phyloP scores from a whole-genome alignment of 2,113 vertebrate genomes.

The Raja brachyura region DNA sequence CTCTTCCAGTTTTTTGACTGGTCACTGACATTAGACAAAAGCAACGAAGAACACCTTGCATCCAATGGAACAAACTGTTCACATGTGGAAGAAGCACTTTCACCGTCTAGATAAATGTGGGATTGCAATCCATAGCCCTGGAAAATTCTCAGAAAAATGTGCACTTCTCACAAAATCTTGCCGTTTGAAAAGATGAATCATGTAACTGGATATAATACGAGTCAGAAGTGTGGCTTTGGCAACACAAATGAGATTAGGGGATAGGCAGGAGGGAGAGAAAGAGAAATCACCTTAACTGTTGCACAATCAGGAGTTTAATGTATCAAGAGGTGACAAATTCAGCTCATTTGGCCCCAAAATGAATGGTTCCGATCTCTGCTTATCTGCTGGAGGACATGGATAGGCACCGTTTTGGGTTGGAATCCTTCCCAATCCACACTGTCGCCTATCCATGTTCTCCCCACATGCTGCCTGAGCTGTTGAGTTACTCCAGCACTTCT shows the following conservation, averaged over 20 bases:
- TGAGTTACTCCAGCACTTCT: too few relatives aligned
- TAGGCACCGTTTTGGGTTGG: too few relatives aligned
- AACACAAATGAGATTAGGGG: neutral
- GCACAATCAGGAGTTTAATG: neutral
- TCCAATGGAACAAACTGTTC: neutral
- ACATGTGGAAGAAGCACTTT: neutral
- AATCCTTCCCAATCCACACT: too few relatives aligned
- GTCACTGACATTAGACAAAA: too few relatives aligned
- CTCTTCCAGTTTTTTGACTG: too few relatives aligned
- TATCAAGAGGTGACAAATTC: neutral
- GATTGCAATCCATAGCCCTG: too few relatives aligned
- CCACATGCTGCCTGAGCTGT: too few relatives aligned
- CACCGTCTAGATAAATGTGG: too few relatives aligned
- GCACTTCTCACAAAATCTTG: neutral
- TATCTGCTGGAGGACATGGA: too few relatives aligned
- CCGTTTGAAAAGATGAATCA: neutral
- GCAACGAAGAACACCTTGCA: too few relatives aligned
- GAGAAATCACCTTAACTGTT: neutral
- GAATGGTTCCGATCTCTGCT: neutral
- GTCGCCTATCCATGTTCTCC: too few relatives aligned
- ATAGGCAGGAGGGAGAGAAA: neutral
- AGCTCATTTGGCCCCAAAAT: neutral
- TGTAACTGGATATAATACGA: neutral
- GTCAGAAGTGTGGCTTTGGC: neutral
- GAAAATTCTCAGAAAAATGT: too few relatives aligned